A percentile compares a stretch with the other conserved stretches of the same genome.
Conservation (phyloP, 2,113 vertebrate species). For the Lota lota region DNA sequence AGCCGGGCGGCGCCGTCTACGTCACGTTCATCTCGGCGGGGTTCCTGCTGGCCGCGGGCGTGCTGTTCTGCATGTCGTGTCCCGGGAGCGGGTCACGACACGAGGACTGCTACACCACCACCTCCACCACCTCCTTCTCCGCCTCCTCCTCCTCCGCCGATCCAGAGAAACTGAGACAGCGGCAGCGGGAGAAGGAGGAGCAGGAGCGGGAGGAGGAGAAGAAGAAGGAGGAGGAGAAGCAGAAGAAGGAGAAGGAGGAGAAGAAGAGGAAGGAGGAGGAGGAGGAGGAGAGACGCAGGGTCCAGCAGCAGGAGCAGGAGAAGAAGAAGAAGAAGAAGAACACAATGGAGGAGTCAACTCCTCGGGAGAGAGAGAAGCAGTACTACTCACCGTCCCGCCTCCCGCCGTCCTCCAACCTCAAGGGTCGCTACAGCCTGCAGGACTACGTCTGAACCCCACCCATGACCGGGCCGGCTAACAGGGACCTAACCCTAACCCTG, state of each 20-base stretch:
- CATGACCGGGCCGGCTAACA: not conserved
- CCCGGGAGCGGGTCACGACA: conserved; percentile 58
- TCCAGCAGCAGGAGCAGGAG: conserved; percentile 26
- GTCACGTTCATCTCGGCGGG: conserved; percentile 84
- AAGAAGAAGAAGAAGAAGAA: conserved; percentile 4
- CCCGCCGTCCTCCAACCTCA: conserved; percentile 56
- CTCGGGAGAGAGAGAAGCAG: conserved; percentile 31
- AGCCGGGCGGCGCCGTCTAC: conserved; percentile 88
- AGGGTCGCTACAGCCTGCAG: conserved; percentile 79
- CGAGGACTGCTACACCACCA: conserved; percentile 36
- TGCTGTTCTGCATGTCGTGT: conserved; percentile 86
- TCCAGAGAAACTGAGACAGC: conserved; percentile 4
- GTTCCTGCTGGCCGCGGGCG: conserved; percentile 80
- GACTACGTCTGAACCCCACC: conserved; percentile 80
- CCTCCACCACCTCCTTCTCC: conserved; percentile 6
- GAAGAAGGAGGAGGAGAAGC: conserved; percentile 7
- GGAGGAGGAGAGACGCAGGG: conserved; percentile 28
- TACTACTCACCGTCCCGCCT: conserved; percentile 45
- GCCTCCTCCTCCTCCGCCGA: conserved; percentile 36
- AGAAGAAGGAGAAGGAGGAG: conserved; percentile 6
- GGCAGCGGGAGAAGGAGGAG: conserved; percentile 28
- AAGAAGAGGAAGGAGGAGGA: not conserved
- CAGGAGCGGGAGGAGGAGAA: conserved; percentile 33
- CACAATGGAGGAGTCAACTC: conserved; percentile 4
- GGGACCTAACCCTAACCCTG: not conserved